Evolutionary conservation across 2,113 vertebrate genomes (phyloP).

Genomic region (Microtus montanus): DNA sequence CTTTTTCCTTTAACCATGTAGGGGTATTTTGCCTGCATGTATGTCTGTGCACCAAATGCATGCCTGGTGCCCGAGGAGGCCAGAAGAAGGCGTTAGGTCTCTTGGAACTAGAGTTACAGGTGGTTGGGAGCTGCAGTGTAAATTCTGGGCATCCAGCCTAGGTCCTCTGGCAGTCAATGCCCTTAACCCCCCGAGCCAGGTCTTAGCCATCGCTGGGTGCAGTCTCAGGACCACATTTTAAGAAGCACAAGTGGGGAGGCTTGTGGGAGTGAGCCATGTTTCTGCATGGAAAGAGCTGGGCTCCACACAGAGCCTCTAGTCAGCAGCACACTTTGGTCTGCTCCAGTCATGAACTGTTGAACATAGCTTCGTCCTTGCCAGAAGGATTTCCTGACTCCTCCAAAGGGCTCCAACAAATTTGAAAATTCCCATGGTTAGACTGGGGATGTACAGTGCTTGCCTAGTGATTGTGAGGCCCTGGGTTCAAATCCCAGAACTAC

Average conservation of each 20-base stretch:
- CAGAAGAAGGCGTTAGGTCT: not conserved
- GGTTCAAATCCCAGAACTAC: not conserved
- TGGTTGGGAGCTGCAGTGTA: not conserved
- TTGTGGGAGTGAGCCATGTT: not conserved
- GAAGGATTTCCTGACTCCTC: not conserved
- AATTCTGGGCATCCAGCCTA: not conserved
- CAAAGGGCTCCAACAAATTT: not conserved
- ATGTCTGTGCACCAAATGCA: not conserved
- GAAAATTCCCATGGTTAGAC: not conserved
- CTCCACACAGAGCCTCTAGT: not conserved
- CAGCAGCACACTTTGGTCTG: not conserved
- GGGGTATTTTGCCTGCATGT: not conserved
- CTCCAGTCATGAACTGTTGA: not conserved
- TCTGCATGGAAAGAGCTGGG: not conserved
- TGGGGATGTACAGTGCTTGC: not conserved
- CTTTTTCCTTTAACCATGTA: not conserved
- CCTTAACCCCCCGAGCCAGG: not conserved
- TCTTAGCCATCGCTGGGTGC: no score
- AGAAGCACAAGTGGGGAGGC: not conserved
- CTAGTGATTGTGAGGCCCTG: not conserved
- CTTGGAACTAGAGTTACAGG: not conserved
- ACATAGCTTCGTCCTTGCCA: accelerated
- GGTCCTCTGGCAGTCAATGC: not conserved
- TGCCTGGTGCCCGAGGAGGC: not conserved
- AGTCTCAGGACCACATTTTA: not conserved